Evolutionary conservation across 2,113 vertebrate genomes (phyloP).

Genomic region (Geococcyx californianus): DNA sequence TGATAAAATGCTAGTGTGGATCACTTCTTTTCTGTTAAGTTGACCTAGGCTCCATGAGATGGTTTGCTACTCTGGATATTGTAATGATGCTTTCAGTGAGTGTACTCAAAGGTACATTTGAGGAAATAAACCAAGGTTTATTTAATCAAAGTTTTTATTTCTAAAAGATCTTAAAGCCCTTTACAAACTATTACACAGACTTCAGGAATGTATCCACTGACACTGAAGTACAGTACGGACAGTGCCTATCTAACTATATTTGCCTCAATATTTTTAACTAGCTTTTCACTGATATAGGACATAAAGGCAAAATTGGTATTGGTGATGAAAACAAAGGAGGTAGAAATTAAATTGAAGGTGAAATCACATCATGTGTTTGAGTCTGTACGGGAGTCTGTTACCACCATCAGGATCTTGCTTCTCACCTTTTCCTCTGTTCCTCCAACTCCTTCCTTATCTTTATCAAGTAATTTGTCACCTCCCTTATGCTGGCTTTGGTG

Average conservation of each 20-base stretch:
- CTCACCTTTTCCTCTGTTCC: background rate
- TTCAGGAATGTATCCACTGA: background rate
- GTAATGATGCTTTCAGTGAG: background rate
- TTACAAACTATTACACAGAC: background rate
- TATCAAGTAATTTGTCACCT: background rate
- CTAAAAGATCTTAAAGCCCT: background rate
- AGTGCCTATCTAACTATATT: background rate
- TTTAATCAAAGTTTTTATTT: background rate
- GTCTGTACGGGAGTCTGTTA: background rate
- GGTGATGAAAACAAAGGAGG: background rate
- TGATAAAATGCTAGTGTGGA: background rate
- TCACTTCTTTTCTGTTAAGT: background rate
- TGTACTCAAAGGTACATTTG: background rate
- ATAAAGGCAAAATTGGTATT: background rate
- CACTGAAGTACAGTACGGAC: background rate
- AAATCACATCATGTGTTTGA: background rate
- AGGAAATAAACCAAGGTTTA: background rate
- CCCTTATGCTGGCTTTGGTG: background rate
- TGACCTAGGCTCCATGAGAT: background rate
- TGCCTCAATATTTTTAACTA: background rate
- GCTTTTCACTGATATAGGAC: background rate
- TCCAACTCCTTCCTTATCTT: background rate
- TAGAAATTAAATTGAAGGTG: background rate
- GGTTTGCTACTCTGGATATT: background rate
- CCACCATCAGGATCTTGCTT: background rate